Percentiles rank a stretch among this genome's conserved stretches.
Evolutionary conservation across 1,140 invertebrate species (phyloP).

Genomic region (Brachionus plicatilis): DNA sequence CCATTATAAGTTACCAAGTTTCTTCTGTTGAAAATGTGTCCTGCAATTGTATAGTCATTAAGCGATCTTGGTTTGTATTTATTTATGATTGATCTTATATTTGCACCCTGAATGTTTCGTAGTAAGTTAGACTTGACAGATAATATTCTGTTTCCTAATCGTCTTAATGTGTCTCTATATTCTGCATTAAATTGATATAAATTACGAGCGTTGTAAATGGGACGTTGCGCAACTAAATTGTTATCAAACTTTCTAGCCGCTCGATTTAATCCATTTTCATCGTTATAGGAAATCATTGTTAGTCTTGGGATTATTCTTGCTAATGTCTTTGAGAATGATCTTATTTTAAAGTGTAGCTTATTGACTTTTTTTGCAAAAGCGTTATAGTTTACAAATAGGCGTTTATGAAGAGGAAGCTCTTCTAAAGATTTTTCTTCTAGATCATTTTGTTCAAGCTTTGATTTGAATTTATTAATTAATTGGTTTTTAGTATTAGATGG

Average conservation of each 20-base stretch:
- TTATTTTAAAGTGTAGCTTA: background rate
- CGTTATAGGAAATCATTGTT: background rate
- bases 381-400: background rate
- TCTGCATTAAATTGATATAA: slow-evolving; percentile 35
- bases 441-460: background rate
- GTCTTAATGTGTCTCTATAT: slow-evolving; percentile 14
- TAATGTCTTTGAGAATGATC: background rate
- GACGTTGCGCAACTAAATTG: background rate
- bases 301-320: background rate
- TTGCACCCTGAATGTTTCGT: background rate
- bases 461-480: background rate
- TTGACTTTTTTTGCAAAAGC: background rate
- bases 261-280: background rate
- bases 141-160: background rate
- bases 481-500: background rate
- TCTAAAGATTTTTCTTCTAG: background rate
- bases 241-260: background rate
- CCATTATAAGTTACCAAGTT: slow-evolving; percentile 8
- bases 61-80: slow-evolving; percentile 26
- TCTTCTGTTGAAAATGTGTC: slow-evolving; percentile 14
- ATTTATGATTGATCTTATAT: background rate
- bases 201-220: background rate
- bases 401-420: background rate
- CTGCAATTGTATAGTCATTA: background rate
- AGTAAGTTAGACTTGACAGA: background rate